Base-by-base conservation (phyloP, 2,888 invertebrate genomes). In the Psococerastis gibbosa region DNA sequence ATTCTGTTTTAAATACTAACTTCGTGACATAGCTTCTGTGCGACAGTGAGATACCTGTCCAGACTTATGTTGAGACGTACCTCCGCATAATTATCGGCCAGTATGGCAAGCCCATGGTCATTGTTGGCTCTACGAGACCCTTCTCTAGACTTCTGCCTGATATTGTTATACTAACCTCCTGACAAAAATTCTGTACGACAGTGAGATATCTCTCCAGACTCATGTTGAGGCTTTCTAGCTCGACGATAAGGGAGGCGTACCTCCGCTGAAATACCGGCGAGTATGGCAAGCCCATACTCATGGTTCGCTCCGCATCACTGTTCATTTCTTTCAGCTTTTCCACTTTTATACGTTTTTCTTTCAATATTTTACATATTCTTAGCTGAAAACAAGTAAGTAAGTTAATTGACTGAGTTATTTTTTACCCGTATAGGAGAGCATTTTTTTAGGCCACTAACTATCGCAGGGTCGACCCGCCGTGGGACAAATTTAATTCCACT, bases 11-110 rank as follows among this genome's bases (percentile, higher is more conserved):
- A 41, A 9, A 35, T 15, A 45, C 49, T 32, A 27, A 67, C 66
- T 59, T 89, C 82, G 51, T 79, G 78, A 55, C 87, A 85, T 53
- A 75, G 75, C 47, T 73, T 67, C 62, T 91, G 88, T 43, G 92
- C 81, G 55, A 82, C 80, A 56, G 80, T 80, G 42, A 94, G 69
- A 59, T 81, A 82, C 48, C 78, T 77, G 57, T 85, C 80, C 49
- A 95, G 70, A 57, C 91, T 85, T 52, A 73, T 72, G 62, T 95
- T 95, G 64, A 95, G 75, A 55, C 78, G n/a, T n/a, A n/a, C n/a
- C n/a, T n/a, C n/a, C n/a, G n/a, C n/a, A n/a, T n/a, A n/a, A n/a
- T n/a, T n/a, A n/a, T n/a, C n/a, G n/a, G n/a, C n/a, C n/a, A n/a
- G n/a, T n/a, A n/a, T n/a, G n/a, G n/a, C n/a, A n/a, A n/a, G n/a